These are phyloP conservation scores for Nycteola revayana DNA, from an alignment of 2,888 invertebrate genomes.

Conservation along the genomic window DNA sequence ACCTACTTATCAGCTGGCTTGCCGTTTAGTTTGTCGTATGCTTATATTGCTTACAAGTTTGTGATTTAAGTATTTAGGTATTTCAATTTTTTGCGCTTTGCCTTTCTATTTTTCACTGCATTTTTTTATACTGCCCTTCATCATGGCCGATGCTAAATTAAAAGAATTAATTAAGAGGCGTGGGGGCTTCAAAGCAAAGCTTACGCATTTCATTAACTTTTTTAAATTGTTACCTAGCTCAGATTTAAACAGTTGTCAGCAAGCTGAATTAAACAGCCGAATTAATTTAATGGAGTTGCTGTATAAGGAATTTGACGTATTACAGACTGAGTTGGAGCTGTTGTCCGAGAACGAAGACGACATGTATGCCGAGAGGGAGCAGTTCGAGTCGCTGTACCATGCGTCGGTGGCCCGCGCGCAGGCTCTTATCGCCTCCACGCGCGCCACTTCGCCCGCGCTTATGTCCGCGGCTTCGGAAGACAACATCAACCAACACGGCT, in stretches of 20 bases:
- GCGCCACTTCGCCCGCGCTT: neutral
- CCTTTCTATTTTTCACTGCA: too few species aligned
- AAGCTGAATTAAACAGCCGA: neutral
- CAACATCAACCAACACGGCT: neutral
- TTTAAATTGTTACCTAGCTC: neutral
- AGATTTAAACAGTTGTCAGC: neutral
- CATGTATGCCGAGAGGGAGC: neutral
- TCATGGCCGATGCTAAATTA: neutral
- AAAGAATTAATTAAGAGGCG: neutral
- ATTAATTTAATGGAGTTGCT: too few species aligned
- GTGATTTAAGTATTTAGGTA: too few species aligned
- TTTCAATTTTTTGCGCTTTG: too few species aligned
- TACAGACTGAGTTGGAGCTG: conserved; percentile 2
- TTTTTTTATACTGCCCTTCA: too few species aligned
- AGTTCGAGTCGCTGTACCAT: neutral
- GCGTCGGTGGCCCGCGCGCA: neutral
- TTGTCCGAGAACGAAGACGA: conserved; percentile 1
- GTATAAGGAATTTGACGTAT: too few species aligned
- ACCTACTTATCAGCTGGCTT: too few species aligned
- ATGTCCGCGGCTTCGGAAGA: neutral
- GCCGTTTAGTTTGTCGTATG: too few species aligned
- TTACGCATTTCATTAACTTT: neutral
- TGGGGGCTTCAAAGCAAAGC: neutral
- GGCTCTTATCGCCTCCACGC: neutral
- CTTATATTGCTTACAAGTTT: too few species aligned